Evolutionary conservation across 2,888 invertebrate species (phyloP), one percentile per base, ranked within the genome.

Genomic region (Alitta virens): DNA sequence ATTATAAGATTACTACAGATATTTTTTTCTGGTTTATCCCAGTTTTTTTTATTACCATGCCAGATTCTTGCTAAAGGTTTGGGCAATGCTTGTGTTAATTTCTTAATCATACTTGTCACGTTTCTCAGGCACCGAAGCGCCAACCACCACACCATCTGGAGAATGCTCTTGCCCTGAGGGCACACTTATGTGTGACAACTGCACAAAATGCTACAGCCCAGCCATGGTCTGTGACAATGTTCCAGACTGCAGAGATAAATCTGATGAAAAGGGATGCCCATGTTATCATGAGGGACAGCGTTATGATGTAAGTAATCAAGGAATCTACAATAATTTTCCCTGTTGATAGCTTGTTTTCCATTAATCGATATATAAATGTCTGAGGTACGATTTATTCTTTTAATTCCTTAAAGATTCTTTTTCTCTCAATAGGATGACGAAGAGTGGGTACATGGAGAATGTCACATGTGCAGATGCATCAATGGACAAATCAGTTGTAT

Each of bases 231-330:
- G 62, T 43, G 53, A 62, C 38, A 27, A 33, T 7, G 38, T 46
- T 2, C n/a, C 1, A 2, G 25, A 62, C 16, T 62, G 62, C 43
- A 9, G 0, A 0, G 62, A 62, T 51, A 33, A 43, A 14, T 42
- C 51, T 7, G 62, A 62, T 62, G 62, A 62, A 23, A 2, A 26
- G 27, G 53, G 56, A n/a, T 62, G 62, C 27, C 49, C 49, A n/a
- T 62, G 62, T 27, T 12, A 52, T 16, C 56, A 56, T 33, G 52
- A 62, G 26, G 62, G 57, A 18, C 42, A 2, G 12, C 33, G 33
- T 33, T 33, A 33, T 33, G 33, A 33, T 33, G 33, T 33, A 33
- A 7, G 33, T 33, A 12, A 5, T 33, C 12, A 33, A 12, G 5
- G n/a, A n/a, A n/a, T n/a, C n/a, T n/a, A n/a, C n/a, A 9, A 23